Percentiles rank a stretch among this genome's conserved stretches.
These are phyloP conservation scores for Dasypolia templi DNA, from an alignment of 2,888 invertebrate species.

Conservation along the genomic window DNA sequence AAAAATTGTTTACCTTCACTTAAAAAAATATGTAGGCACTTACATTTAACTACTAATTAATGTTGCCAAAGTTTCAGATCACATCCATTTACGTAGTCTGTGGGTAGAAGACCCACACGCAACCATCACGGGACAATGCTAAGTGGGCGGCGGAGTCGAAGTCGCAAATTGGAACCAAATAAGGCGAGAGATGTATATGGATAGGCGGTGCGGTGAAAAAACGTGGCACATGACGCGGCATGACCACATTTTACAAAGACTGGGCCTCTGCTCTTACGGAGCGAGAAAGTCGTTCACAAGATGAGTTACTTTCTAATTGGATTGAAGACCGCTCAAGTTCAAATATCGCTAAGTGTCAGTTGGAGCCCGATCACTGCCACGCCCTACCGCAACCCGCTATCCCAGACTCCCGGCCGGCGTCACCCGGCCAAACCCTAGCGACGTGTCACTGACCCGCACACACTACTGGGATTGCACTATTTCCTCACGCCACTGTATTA, in stretches of 20 bases:
- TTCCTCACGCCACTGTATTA: slow-evolving; percentile 71
- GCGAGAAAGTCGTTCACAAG: slow-evolving; percentile 79
- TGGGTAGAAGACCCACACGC: slow-evolving; percentile 83
- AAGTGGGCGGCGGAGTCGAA: slow-evolving; percentile 83
- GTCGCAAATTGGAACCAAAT: slow-evolving; percentile 84
- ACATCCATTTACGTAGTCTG: slow-evolving; percentile 72
- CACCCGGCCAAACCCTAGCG: slow-evolving; percentile 75
- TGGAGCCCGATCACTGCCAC: slow-evolving; percentile 81
- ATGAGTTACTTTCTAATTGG: slow-evolving; percentile 78
- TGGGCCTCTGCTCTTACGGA: slow-evolving; percentile 71
- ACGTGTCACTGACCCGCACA: slow-evolving; percentile 87
- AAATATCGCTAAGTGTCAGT: slow-evolving; percentile 55
- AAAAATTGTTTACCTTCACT: slow-evolving; percentile 49
- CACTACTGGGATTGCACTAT: slow-evolving; percentile 80
- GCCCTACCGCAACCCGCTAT: slow-evolving; percentile 89
- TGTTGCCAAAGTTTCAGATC: slow-evolving; percentile 38
- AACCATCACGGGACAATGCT: slow-evolving; percentile 71
- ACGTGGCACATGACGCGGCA: slow-evolving; percentile 83
- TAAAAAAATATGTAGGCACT: slow-evolving; percentile 54
- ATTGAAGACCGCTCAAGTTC: slow-evolving; percentile 64
- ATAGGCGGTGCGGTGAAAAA: slow-evolving; percentile 74
- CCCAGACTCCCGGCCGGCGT: slow-evolving; percentile 77
- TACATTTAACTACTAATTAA: slow-evolving; percentile 12
- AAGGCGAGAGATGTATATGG: slow-evolving; percentile 77
- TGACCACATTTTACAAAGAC: slow-evolving; percentile 74